Percentiles rank a stretch among this genome's conserved stretches.
phyloP scores from a whole-genome alignment of 2,888 invertebrate species.

The Euphydryas editha region DNA sequence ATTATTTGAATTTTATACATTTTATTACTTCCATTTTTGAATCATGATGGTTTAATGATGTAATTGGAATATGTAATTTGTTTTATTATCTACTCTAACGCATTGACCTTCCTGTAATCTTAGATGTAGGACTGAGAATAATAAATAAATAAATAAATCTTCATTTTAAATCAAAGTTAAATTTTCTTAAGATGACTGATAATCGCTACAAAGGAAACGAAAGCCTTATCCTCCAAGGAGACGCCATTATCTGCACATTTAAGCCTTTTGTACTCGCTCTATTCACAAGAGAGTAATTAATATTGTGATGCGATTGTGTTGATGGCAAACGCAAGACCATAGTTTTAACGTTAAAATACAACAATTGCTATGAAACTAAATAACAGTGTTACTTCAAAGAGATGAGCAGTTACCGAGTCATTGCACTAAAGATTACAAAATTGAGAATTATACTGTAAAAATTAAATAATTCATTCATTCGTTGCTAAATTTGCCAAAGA shows the following conservation, averaged over 20 bases:
- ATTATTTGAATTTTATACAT: too few relatives aligned
- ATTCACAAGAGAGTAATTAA: conserved; percentile 72
- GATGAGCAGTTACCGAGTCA: too few relatives aligned
- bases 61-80: too few relatives aligned
- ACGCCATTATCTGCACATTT: conserved; percentile 64
- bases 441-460: too few relatives aligned
- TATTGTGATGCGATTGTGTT: conserved; percentile 60
- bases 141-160: not conserved
- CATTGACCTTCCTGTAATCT: too few relatives aligned
- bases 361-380: conserved; percentile 15
- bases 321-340: conserved; percentile 46
- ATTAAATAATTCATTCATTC: too few relatives aligned
- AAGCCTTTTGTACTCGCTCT: conserved; percentile 62
- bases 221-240: conserved; percentile 47
- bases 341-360: conserved; percentile 21
- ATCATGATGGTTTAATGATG: too few relatives aligned
- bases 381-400: conserved; percentile 1
- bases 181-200: conserved; percentile 26
- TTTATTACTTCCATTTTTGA: too few relatives aligned
- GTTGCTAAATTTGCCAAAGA: too few relatives aligned
- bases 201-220: conserved; percentile 23
- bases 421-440: too few relatives aligned
- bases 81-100: too few relatives aligned
- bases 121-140: too few relatives aligned
- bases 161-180: conserved; percentile 15